A percentile compares a stretch with the other conserved stretches of the same genome.
These are phyloP conservation scores for Leptosomus discolor DNA, from an alignment of 2,113 vertebrate species.

Conservation along the genomic window DNA sequence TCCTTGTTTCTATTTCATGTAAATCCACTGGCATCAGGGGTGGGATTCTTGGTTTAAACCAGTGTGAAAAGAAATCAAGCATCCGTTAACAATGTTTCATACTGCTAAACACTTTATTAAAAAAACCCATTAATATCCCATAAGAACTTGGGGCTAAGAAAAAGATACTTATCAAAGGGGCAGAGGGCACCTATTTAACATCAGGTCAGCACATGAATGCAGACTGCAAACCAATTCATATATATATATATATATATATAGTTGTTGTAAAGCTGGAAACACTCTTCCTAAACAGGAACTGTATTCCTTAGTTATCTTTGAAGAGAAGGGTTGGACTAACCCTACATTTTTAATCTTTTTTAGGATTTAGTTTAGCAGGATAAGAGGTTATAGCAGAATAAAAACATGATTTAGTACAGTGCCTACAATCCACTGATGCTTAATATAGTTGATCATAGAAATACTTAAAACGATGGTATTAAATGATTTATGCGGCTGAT, in stretches of 20 bases:
- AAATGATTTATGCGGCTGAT: constrained; percentile 35
- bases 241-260: background rate
- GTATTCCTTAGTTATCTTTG: constrained; percentile 13
- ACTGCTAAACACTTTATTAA: background rate
- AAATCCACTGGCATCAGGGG: background rate
- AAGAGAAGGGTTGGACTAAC: constrained; percentile 2
- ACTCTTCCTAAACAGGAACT: background rate
- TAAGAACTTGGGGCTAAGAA: background rate
- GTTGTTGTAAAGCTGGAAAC: background rate
- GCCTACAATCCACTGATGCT: background rate
- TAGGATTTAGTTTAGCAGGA: constrained; percentile 41
- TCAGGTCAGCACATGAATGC: background rate
- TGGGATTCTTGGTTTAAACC: background rate
- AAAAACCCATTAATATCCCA: background rate
- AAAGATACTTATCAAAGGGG: background rate
- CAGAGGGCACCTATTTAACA: background rate
- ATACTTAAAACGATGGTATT: constrained; percentile 37
- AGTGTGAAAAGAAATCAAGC: background rate
- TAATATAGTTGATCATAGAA: background rate
- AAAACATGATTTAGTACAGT: constrained; percentile 21
- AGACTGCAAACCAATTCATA: background rate
- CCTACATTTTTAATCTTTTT: constrained; percentile 43
- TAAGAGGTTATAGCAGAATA: constrained; percentile 11
- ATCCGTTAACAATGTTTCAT: background rate
- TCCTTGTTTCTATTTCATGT: background rate